Evolutionary conservation across 2,888 invertebrate genomes (phyloP), one percentile per base, ranked within the genome.

Genomic region (Scelioninae gen. 2): DNA sequence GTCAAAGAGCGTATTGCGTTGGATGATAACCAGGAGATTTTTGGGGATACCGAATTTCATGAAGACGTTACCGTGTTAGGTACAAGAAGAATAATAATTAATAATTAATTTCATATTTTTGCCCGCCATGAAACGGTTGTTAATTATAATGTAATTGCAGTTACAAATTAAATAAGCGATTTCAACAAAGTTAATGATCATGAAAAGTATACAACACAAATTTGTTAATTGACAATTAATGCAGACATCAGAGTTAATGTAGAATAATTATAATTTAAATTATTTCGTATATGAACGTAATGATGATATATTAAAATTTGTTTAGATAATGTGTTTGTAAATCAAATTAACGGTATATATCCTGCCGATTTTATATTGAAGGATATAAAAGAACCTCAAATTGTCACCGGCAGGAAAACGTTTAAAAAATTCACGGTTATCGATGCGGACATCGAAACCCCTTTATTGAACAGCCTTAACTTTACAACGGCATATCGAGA

Each of bases 41-140:
- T 28, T 16, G 61, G 61, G 4, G 69, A 81, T 15, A 35, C 83
- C 10, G 74, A 75, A 41, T 84, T 84, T 53, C 77, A 78, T 2
- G 73, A 78, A 2, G 73, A 75, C 1, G 58, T 84, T 31, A 70
- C 63, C 31, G 79, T 82, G 10, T 69, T 72, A 73, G 78, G 82
- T 84, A 76, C 1, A 35, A 19, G 16, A 22, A n/a, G n/a, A n/a
- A n/a, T n/a, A n/a, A n/a, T n/a, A n/a, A n/a, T n/a, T n/a, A n/a
- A n/a, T n/a, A n/a, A n/a, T n/a, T n/a, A n/a, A n/a, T n/a, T n/a
- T n/a, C n/a, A n/a, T n/a, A n/a, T n/a, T n/a, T n/a, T n/a, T n/a
- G n/a, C n/a, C n/a, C n/a, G n/a, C n/a, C n/a, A n/a, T n/a, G n/a
- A n/a, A n/a, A n/a, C n/a, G n/a, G n/a, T n/a, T n/a, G n/a, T n/a